Percentiles rank a stretch among this genome's conserved stretches.
phyloP scores from a whole-genome alignment of 1,140 invertebrate species.

The Vanessa tameamea region DNA sequence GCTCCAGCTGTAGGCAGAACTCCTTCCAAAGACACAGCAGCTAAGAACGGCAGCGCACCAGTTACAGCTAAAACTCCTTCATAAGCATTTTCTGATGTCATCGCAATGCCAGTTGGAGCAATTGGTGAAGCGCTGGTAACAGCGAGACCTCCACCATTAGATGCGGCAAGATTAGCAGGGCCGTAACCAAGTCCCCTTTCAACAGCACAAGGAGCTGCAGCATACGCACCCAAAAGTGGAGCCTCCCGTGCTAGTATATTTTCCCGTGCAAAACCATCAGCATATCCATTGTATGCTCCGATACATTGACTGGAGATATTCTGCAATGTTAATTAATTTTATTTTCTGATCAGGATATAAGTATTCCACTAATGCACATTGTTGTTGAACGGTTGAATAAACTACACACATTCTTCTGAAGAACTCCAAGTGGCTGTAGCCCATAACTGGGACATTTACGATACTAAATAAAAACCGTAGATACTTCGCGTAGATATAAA shows the following conservation, averaged over 20 bases:
- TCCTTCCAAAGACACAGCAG: slow-evolving; percentile 28
- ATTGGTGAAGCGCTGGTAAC: slow-evolving; percentile 46
- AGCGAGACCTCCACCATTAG: slow-evolving; percentile 45
- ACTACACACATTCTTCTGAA: too few relatives aligned
- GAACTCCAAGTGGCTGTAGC: too few relatives aligned
- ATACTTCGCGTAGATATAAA: too few relatives aligned
- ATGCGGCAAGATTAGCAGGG: slow-evolving; percentile 19
- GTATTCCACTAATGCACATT: too few relatives aligned
- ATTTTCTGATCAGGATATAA: background rate
- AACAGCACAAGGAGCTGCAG: background rate
- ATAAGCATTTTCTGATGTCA: slow-evolving; percentile 49
- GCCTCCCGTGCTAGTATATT: background rate
- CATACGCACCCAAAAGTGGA: background rate
- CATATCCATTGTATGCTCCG: slow-evolving; percentile 15
- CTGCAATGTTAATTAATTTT: slow-evolving; percentile 21
- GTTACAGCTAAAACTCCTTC: slow-evolving; percentile 43
- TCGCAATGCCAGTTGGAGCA: slow-evolving; percentile 44
- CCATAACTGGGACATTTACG: too few relatives aligned
- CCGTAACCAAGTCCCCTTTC: slow-evolving; percentile 7
- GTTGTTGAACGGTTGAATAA: too few relatives aligned
- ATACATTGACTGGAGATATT: slow-evolving; percentile 30
- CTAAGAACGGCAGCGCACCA: slow-evolving; percentile 30
- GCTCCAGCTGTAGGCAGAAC: slow-evolving; percentile 20
- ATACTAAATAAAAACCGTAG: too few relatives aligned
- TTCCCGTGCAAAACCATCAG: slow-evolving; percentile 1